Evolutionary conservation across 2,113 vertebrate genomes (phyloP).

Genomic region (Chiloscyllium plagiosum): DNA sequence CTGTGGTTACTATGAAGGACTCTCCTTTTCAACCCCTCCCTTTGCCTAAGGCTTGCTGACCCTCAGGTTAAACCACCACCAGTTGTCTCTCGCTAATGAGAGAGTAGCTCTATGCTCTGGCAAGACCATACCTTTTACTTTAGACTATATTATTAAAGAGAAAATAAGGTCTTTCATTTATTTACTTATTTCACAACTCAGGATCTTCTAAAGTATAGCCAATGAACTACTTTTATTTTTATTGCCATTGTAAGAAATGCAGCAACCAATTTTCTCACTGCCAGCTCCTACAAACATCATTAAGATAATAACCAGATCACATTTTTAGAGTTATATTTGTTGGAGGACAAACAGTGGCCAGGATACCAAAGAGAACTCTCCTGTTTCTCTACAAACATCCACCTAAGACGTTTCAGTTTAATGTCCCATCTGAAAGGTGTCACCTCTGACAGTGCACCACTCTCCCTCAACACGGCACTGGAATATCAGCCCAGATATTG

Average conservation of each 20-base stretch:
- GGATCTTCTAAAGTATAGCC: not conserved
- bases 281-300: not conserved
- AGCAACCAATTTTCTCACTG: not conserved
- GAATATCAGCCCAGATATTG: not conserved
- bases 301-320: not conserved
- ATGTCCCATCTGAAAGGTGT: not conserved
- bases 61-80: too few species aligned
- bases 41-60: too few species aligned
- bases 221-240: not conserved
- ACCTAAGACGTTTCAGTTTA: not conserved
- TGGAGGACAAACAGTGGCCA: not conserved
- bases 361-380: not conserved
- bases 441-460: not conserved
- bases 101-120: too few species aligned
- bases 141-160: too few species aligned
- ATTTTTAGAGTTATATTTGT: not conserved
- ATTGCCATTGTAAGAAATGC: not conserved
- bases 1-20: too few species aligned
- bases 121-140: not conserved
- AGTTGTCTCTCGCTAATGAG: too few species aligned
- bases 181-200: not conserved
- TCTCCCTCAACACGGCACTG: not conserved
- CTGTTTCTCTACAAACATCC: not conserved
- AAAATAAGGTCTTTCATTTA: not conserved
- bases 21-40: too few species aligned